Percentiles rank a stretch among this genome's conserved stretches.
phyloP scores from a whole-genome alignment of 2,888 invertebrate species.

The Linhomoeus sp. region DNA sequence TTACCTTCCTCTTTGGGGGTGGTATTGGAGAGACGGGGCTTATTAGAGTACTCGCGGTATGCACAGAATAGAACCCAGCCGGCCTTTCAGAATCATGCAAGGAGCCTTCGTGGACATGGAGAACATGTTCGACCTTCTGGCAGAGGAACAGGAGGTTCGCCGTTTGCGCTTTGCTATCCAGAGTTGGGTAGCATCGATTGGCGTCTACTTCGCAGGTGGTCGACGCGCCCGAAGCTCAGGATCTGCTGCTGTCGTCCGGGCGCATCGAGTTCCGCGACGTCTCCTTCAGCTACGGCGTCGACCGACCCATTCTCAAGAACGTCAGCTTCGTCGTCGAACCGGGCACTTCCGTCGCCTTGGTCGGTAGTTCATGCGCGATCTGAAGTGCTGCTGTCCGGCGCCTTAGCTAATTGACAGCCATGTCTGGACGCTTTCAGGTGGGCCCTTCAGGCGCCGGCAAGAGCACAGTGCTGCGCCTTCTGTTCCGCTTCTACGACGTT shows the following conservation, averaged over 20 bases:
- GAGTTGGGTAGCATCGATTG: no score
- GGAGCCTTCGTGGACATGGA: conserved; percentile 98
- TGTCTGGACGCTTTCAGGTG: conserved; percentile 18
- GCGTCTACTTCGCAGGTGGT: not conserved
- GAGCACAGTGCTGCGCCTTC: conserved; percentile 34
- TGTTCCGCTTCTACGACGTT: conserved; percentile 36
- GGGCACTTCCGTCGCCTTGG: conserved; percentile 52
- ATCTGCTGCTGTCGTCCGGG: not conserved
- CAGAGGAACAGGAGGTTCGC: conserved; percentile 62
- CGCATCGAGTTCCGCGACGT: conserved; percentile 72
- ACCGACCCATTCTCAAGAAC: conserved; percentile 29
- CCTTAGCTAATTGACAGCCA: conserved; percentile 14
- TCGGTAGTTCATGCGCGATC: conserved; percentile 32
- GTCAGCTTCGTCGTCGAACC: conserved; percentile 42
- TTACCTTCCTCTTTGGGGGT: no score
- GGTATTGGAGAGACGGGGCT: no score
- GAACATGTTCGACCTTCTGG: conserved; percentile 88
- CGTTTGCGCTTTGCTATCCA: conserved; percentile 8
- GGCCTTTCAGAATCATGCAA: conserved; percentile 64
- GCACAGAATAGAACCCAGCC: no score
- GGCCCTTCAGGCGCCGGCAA: conserved; percentile 34
- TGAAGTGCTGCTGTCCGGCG: conserved; percentile 36
- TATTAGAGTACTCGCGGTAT: no score
- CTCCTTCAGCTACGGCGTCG: conserved; percentile 63
- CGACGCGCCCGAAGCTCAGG: not conserved